Conservation (phyloP, 2,797 vertebrate genomes). For the Pseudochirops cupreus region DNA sequence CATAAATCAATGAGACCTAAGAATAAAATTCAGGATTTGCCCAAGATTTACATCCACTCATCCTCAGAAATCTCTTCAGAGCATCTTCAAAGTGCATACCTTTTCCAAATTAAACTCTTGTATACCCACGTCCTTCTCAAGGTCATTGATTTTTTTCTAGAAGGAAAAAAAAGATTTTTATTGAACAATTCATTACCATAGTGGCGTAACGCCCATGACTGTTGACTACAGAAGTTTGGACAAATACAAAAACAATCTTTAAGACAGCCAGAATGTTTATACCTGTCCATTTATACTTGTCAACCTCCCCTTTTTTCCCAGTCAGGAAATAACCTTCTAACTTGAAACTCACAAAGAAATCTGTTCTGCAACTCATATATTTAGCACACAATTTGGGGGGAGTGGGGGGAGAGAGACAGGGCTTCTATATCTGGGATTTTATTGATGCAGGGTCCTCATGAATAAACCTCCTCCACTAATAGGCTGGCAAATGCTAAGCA, state of each 20-base stretch:
- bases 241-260: neutral
- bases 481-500: neutral
- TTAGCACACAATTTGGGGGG: neutral
- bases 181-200: neutral
- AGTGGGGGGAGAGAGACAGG: neutral
- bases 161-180: constrained; percentile 57
- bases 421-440: neutral
- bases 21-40: neutral
- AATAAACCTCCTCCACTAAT: neutral
- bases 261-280: neutral
- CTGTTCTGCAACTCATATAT: neutral
- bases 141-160: constrained; percentile 71
- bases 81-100: constrained; percentile 84
- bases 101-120: constrained; percentile 92
- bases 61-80: neutral
- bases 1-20: neutral
- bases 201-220: no score
- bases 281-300: neutral
- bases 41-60: neutral
- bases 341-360: neutral
- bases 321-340: neutral
- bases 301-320: neutral
- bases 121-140: constrained; percentile 75
- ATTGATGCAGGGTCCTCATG: neutral
- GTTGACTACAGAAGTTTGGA: neutral